Evolutionary conservation across 2,113 vertebrate genomes (phyloP), one percentile per base, ranked within the genome.

Genomic region (Narcine bancroftii): DNA sequence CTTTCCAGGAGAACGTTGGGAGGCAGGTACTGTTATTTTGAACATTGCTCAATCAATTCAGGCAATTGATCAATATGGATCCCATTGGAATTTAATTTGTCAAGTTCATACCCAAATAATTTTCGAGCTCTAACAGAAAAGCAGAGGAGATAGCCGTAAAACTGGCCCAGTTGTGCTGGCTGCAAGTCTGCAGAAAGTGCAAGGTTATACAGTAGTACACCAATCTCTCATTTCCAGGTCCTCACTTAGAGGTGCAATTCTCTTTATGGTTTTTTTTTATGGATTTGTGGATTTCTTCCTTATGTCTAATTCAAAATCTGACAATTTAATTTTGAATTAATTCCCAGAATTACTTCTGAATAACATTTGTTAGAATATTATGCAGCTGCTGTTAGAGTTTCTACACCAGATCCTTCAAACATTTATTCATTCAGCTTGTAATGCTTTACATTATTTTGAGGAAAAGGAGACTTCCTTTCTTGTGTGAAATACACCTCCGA

Each of bases 1-100:
- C 99, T 94, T 99, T 99, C 96, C 99, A 99, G 96, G 99, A 99
- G 96, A 99, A 99, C 95, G 99, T 99, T 93, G 99, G 99, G 94
- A 96, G 99, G 97, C 99, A 99, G 98, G 98, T 99, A 97, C 76
- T 93, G 94, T 94, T 77, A 93, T 95, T 87, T 60, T n/a, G n/a
- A 15, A 85, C 11, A 33, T n/a, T 56, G 50, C 5, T 60, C 21
- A 36, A 75, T 36, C n/a, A 36, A 39, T 87, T 87, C 60, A 24
- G 56, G n/a, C n/a, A 36, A 60, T 60, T 63, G 15, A 24, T 60
- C n/a, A 60, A 75, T 75, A 39, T 87, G 6, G 81, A 85, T 33
- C 50, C 6, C 15, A n/a, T 60, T 85, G 1, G 3, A 81, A 24
- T 0, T 19, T 60, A 87, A 15, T 36, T 36, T 60, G 33, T 87